These are phyloP conservation scores for Schizopygopsis malacanthus DNA, from an alignment of 2,797 vertebrate species.

Conservation along the genomic window DNA sequence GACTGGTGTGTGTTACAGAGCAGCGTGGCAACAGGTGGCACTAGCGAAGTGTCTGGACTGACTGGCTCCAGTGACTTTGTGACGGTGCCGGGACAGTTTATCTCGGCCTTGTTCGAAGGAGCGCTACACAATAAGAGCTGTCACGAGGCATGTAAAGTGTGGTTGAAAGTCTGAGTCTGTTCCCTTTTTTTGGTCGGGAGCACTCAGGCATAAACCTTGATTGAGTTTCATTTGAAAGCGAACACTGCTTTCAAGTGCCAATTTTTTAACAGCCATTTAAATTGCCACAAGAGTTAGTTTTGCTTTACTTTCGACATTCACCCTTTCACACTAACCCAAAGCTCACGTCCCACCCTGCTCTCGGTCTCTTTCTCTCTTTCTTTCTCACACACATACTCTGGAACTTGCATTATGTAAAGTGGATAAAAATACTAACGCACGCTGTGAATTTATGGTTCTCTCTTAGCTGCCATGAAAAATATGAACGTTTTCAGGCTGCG, in stretches of 20 bases:
- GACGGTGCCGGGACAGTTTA: slow-evolving; percentile 73
- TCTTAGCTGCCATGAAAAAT: slow-evolving; percentile 79
- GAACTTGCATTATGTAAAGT: slow-evolving; percentile 79
- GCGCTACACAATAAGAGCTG: slow-evolving; percentile 80
- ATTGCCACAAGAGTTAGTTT: slow-evolving; percentile 66
- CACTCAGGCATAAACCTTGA: slow-evolving; percentile 68
- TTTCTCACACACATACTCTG: slow-evolving; percentile 64
- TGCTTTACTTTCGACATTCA: slow-evolving; percentile 71
- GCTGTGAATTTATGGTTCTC: slow-evolving; percentile 79
- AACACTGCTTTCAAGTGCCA: slow-evolving; percentile 54
- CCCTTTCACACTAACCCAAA: slow-evolving; percentile 73
- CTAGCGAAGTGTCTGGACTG: slow-evolving; percentile 77
- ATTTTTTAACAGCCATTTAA: slow-evolving; percentile 52
- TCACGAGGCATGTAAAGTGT: slow-evolving; percentile 76
- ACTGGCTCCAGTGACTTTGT: slow-evolving; percentile 79
- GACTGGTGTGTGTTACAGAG: slow-evolving; percentile 79
- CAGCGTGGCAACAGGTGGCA: slow-evolving; percentile 76
- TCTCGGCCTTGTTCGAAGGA: slow-evolving; percentile 70
- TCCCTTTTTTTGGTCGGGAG: slow-evolving; percentile 69
- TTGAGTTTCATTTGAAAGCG: slow-evolving; percentile 74
- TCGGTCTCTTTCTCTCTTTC: slow-evolving; percentile 41
- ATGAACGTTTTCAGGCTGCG: slow-evolving; percentile 75
- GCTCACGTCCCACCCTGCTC: slow-evolving; percentile 58
- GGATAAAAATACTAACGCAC: slow-evolving; percentile 79
- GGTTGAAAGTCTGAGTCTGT: slow-evolving; percentile 75